Evolutionary conservation across 2,888 invertebrate genomes (phyloP), one percentile per base, ranked within the genome.

Genomic region (Sturmia bella): DNA sequence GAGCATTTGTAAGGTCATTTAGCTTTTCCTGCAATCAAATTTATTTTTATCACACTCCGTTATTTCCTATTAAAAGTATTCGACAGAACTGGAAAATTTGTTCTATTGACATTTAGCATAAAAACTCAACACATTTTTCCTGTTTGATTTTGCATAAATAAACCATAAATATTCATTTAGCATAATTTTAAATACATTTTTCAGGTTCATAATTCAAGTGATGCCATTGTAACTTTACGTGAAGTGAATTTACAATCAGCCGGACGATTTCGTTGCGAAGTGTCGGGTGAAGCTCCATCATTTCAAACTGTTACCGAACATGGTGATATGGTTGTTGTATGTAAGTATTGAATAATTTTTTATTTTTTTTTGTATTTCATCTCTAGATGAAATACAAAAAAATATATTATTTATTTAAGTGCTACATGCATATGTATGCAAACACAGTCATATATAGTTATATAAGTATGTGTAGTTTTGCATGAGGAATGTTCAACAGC

Each of bases 251-350:
- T 94, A 77, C 91, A 93, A 85, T 93, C 94, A 83, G 92, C 93
- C 54, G 95, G 95, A 64, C 90, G 93, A 80, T 94, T 94, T 90
- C 92, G 94, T 83, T 94, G 94, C 88, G 94, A 94, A 88, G 94
- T 94, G 84, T 94, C 94, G 73, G 94, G 94, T 48, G 94, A 95
- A 88, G 94, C 94, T 57, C 94, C 95, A 57, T 93, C 93, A 83
- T 95, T 95, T 89, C 93, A 94, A 89, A 94, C 94, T 70, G 94
- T 94, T 85, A 93, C 93, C 56, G 94, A 94, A 87, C 93, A 93
- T 87, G 93, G 93, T 84, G 93, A 93, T 87, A 94, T 94, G 94
- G 92, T 92, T 86, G 94, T 94, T 87, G 94, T 94, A 79, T 94
- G 94, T 94, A 91, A 93, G 94, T 93, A 88, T 85, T 72, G 12